Evolutionary conservation across 2,797 vertebrate species (phyloP).

Genomic region (Pitangus sulphuratus): DNA sequence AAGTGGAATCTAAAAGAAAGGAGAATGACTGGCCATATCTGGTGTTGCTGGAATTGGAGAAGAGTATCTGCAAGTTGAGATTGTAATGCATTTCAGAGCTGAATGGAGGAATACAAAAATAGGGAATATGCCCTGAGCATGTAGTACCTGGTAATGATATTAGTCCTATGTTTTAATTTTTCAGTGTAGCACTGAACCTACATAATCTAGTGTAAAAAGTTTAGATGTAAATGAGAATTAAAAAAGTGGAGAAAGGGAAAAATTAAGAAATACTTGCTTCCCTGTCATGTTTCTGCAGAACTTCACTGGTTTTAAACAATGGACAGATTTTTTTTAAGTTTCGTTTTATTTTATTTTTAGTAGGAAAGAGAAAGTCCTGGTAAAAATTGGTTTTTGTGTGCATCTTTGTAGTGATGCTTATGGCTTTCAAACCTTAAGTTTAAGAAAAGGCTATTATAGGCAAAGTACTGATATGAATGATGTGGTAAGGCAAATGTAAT

Average conservation of each 20-base stretch:
- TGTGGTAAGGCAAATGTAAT: constrained; percentile 34
- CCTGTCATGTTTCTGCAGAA: neutral
- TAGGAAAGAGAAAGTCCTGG: neutral
- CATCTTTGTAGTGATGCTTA: neutral
- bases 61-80: neutral
- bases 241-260: neutral
- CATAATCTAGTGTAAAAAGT: neutral
- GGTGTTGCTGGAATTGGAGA: neutral
- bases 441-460: constrained; percentile 46
- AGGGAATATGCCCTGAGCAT: neutral
- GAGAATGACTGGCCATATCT: neutral
- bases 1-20: neutral
- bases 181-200: neutral
- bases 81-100: neutral
- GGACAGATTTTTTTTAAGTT: neutral
- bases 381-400: neutral
- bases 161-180: neutral
- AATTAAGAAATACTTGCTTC: neutral
- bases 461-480: constrained; percentile 8
- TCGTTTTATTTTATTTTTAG: neutral
- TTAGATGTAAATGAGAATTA: neutral
- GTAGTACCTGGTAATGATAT: neutral
- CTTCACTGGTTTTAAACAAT: neutral
- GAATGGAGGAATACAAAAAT: neutral
- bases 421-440: constrained; percentile 59